These are phyloP conservation scores for Xiphophorus birchmanni DNA, from an alignment of 2,797 vertebrate species.

Conservation along the genomic window DNA sequence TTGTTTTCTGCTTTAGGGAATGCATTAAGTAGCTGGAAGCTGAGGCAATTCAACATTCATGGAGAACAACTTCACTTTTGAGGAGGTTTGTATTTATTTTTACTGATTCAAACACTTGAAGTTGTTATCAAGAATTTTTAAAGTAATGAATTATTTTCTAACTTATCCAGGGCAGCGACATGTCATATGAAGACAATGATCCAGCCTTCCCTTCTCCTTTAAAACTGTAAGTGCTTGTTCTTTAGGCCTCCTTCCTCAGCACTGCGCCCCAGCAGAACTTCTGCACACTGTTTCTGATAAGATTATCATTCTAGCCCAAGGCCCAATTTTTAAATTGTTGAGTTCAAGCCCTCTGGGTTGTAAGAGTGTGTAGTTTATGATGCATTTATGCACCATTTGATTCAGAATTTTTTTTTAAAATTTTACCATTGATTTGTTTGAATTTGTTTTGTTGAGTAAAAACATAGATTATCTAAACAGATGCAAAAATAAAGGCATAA, in stretches of 20 bases:
- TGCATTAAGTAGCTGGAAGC: conserved; percentile 55
- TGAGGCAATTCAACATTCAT: conserved; percentile 53
- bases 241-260: not conserved
- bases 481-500: not conserved
- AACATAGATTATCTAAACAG: not conserved
- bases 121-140: not conserved
- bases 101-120: not conserved
- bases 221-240: conserved; percentile 71
- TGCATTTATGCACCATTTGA: not conserved
- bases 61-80: conserved; percentile 71
- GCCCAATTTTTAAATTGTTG: not conserved
- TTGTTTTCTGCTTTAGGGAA: conserved; percentile 57
- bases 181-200: conserved; percentile 78
- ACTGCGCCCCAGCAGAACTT: not conserved
- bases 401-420: not conserved
- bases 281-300: conserved; percentile 24
- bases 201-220: conserved; percentile 69
- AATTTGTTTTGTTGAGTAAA: not conserved
- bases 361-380: not conserved
- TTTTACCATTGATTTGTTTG: not conserved
- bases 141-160: conserved; percentile 5
- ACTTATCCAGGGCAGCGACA: conserved; percentile 72
- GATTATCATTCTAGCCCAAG: conserved; percentile 14
- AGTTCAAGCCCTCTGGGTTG: not conserved
- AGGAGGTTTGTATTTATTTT: conserved; percentile 64